phyloP scores from a whole-genome alignment of 2,888 invertebrate species.

The Drosophila lacicola region DNA sequence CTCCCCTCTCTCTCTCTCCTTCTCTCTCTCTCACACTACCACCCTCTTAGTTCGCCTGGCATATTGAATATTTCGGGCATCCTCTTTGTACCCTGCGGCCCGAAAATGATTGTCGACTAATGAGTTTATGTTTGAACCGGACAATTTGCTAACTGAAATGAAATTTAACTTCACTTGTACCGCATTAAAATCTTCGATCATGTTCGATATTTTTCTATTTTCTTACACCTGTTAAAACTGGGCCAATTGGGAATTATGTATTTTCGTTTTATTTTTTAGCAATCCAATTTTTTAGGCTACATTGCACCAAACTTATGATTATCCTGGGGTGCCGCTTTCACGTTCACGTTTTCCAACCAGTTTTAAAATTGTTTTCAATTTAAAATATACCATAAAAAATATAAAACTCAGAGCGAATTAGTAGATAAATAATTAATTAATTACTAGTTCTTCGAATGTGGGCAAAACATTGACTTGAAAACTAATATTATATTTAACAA shows the following conservation, averaged over 20 bases:
- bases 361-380: too few species aligned
- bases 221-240: background rate
- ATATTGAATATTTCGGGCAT: conserved; percentile 66
- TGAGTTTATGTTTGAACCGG: conserved; percentile 64
- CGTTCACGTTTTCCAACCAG: too few species aligned
- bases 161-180: conserved; percentile 28
- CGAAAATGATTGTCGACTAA: conserved; percentile 59
- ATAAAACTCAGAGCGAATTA: too few species aligned
- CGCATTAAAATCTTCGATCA: conserved; percentile 10
- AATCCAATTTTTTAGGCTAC: too few species aligned
- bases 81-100: conserved; percentile 1
- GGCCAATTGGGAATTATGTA: background rate
- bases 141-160: conserved; percentile 42
- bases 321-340: too few species aligned
- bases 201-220: background rate
- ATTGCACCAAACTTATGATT: too few species aligned
- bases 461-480: too few species aligned
- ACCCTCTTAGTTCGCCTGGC: conserved; percentile 2
- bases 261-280: too few species aligned
- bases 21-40: background rate
- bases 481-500: too few species aligned
- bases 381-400: too few species aligned
- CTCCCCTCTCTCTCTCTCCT: background rate
- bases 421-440: too few species aligned
- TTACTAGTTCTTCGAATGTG: too few species aligned